A percentile compares a stretch with the other conserved stretches of the same genome.
Evolutionary conservation across 2,888 invertebrate genomes (phyloP).

Genomic region (Stenchaetothrips biformis): DNA sequence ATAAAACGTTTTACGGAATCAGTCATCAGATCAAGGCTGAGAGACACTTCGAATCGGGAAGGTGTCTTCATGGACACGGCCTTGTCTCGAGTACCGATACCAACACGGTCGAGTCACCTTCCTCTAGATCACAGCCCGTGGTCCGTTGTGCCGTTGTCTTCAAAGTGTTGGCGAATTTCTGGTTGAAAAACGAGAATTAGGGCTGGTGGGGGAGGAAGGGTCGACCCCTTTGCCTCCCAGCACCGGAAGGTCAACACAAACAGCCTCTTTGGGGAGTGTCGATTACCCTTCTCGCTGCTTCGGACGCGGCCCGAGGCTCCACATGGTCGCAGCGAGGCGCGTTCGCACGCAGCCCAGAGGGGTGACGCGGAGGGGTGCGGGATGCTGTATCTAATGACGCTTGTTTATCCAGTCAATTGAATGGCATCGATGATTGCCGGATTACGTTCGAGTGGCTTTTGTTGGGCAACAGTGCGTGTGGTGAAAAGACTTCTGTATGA

Average conservation of each 20-base stretch:
- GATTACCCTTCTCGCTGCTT: neutral
- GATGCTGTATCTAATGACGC: neutral
- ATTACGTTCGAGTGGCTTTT: neutral
- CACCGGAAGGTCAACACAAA: constrained; percentile 24
- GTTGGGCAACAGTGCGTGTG: too few relatives aligned
- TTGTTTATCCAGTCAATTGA: constrained; percentile 12
- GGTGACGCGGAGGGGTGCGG: neutral
- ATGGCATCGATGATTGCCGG: neutral
- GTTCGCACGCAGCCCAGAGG: neutral
- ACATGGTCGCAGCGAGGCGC: neutral
- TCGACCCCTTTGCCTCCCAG: neutral
- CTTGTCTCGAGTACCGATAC: too few relatives aligned
- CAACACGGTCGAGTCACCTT: too few relatives aligned
- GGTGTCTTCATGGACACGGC: too few relatives aligned
- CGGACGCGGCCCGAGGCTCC: neutral
- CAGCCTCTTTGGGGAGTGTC: constrained; percentile 13
- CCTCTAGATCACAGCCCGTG: too few relatives aligned
- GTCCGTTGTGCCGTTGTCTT: too few relatives aligned
- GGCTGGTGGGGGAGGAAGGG: neutral
- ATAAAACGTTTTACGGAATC: too few relatives aligned
- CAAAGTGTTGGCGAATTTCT: too few relatives aligned
- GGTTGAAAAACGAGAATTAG: too few relatives aligned
- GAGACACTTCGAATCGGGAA: too few relatives aligned
- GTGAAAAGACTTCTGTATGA: too few relatives aligned
- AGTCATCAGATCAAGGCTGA: too few relatives aligned